These are phyloP conservation scores for Strongylocentrotus purpuratus DNA, from an alignment of 35 echinoderm and acorn worm genomes.

Conservation along the genomic window DNA sequence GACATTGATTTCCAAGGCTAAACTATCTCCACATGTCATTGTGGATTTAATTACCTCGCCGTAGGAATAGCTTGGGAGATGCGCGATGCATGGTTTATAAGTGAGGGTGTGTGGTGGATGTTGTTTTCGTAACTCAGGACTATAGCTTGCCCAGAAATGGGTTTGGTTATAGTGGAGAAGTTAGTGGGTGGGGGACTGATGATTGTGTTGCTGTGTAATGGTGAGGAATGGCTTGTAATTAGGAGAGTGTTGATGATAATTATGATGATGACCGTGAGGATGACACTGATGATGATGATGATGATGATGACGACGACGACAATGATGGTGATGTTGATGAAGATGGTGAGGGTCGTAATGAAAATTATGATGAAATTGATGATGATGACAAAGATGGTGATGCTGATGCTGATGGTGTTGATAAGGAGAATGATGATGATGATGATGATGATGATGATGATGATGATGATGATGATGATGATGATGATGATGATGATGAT, in stretches of 20 bases:
- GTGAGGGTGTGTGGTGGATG: background rate
- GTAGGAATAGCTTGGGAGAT: background rate
- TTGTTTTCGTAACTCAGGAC: background rate
- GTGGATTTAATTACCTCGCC: conserved; percentile 1
- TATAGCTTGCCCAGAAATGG: background rate
- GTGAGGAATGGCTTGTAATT: background rate
- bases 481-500: background rate
- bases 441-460: background rate
- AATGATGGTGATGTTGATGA: background rate
- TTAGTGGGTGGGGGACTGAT: background rate
- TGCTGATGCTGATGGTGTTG: background rate
- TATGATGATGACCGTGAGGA: background rate
- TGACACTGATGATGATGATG: background rate
- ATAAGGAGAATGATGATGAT: background rate
- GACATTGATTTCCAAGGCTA: conserved; percentile 17
- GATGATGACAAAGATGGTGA: background rate
- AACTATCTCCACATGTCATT: background rate
- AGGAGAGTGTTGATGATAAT: background rate
- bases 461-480: background rate
- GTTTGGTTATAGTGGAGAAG: background rate
- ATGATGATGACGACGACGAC: background rate
- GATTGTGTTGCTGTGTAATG: background rate
- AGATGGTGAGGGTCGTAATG: background rate
- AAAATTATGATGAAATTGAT: background rate
- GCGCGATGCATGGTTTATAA: background rate